phyloP scores from a whole-genome alignment of 2,113 vertebrate genomes.

The Varanus salvator region DNA sequence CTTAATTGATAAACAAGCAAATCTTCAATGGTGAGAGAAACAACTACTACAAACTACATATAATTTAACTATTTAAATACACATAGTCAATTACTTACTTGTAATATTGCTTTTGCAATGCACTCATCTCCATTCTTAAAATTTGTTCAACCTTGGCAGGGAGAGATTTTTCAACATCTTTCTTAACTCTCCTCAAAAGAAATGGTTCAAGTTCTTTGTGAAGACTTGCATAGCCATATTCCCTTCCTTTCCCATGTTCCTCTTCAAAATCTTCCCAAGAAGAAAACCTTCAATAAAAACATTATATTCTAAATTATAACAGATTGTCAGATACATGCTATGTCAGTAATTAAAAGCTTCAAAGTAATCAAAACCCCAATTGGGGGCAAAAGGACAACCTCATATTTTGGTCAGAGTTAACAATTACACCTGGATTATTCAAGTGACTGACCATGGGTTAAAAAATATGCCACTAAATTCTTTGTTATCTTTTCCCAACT shows the following conservation, averaged over 20 bases:
- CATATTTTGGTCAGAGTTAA: neutral
- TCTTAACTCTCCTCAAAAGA: slow-evolving; percentile 94
- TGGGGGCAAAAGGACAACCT: neutral
- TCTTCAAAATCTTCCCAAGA: slow-evolving; percentile 98
- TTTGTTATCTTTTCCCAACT: neutral
- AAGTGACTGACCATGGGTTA: too few species aligned
- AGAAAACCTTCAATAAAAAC: slow-evolving; percentile 86
- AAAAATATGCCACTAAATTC: neutral
- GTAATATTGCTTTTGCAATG: slow-evolving; percentile 98
- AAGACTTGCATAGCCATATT: slow-evolving; percentile 95
- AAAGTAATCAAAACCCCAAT: neutral
- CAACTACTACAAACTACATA: neutral
- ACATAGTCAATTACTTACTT: slow-evolving; percentile 82
- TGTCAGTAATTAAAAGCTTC: neutral
- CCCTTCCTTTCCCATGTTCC: slow-evolving; percentile 96
- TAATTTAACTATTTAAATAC: neutral
- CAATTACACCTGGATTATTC: neutral
- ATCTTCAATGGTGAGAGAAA: neutral
- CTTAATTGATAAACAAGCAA: neutral
- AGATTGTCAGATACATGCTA: slow-evolving; percentile 19
- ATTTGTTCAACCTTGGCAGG: slow-evolving; percentile 99
- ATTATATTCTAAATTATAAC: neutral
- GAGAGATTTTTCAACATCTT: slow-evolving; percentile 98
- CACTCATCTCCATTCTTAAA: slow-evolving; percentile 97
- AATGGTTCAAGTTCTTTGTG: slow-evolving; percentile 99